Evolutionary conservation across 2,797 vertebrate genomes (phyloP), one percentile per base, ranked within the genome.

Genomic region (Melanogrammus aeglefinus): DNA sequence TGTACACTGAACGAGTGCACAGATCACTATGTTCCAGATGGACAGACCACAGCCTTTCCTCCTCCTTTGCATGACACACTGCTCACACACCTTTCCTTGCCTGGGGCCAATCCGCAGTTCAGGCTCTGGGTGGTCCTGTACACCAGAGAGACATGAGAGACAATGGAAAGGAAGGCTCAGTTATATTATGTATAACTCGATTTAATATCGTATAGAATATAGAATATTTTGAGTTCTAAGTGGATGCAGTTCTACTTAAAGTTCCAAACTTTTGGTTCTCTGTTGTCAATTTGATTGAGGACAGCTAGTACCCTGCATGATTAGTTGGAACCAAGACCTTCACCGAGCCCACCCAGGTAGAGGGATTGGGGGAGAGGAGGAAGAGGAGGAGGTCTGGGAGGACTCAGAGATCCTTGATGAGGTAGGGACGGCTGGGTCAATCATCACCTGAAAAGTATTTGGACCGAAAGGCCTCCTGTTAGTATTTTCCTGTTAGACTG

Each of bases 281-380:
- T 95, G 92, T 96, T 86, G 97, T 95, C 9, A 92, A 95, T 2
- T 96, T 96, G 0, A 94, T 87, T 72, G 90, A 94, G 85, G 97
- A 91, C 6, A 92, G 92, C 35, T 95, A 63, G 21, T 95, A 78
- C 91, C 75, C 0, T 92, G 96, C 21, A 63, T 63, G 21, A 24
- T 21, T 24, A 63, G 94, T 95, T 51, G 94, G 92, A 78, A 95
- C 91, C 51, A 8, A 95, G 96, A 0, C 93, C 31, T 89, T 91
- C 88, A 71, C 95, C 92, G 6, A 90, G 75, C 79, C 95, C 96
- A 75, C 96, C 96, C 1, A 97, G 85, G 84, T 96, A 97, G 73
- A 97, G 94, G 24, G 97, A 94, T 72, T 89, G 91, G 6, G 93
- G 84, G n/a, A 86, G 82, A 96, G 94, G 24, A 97, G 94, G 73